A percentile compares a stretch with the other conserved stretches of the same genome.
Evolutionary conservation across 2,113 vertebrate species (phyloP).

Genomic region (Macheiramphus alcinus): DNA sequence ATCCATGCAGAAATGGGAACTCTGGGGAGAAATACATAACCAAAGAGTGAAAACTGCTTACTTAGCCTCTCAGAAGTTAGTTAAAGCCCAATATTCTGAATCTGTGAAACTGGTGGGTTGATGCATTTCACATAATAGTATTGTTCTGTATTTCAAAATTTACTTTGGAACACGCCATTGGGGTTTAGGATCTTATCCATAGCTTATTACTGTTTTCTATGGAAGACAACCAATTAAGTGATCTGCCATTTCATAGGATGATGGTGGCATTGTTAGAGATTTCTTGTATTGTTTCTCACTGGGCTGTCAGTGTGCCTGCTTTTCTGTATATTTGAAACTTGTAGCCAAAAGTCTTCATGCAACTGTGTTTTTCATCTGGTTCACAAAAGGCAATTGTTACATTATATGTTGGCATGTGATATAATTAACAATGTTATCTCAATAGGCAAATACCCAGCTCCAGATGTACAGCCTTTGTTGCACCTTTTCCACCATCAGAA

Average conservation of each 20-base stretch:
- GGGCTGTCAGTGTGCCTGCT: neutral
- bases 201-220: neutral
- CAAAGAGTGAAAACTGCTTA: neutral
- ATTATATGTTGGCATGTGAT: neutral
- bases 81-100: neutral
- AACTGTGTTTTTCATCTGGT: neutral
- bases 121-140: neutral
- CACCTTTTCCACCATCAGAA: conserved; percentile 19
- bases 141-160: neutral
- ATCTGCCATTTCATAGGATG: neutral
- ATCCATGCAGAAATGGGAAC: neutral
- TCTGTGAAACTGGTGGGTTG: neutral
- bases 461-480: conserved; percentile 24
- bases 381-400: neutral
- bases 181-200: neutral
- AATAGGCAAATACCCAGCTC: conserved; percentile 59
- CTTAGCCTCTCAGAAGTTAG: neutral
- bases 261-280: neutral
- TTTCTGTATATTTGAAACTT: neutral
- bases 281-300: neutral
- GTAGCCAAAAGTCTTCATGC: neutral
- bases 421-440: conserved; percentile 26
- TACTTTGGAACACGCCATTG: neutral
- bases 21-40: neutral
- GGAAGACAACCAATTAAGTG: neutral